phyloP scores from a whole-genome alignment of 2,888 invertebrate genomes.

The Synergus laeviventris region DNA sequence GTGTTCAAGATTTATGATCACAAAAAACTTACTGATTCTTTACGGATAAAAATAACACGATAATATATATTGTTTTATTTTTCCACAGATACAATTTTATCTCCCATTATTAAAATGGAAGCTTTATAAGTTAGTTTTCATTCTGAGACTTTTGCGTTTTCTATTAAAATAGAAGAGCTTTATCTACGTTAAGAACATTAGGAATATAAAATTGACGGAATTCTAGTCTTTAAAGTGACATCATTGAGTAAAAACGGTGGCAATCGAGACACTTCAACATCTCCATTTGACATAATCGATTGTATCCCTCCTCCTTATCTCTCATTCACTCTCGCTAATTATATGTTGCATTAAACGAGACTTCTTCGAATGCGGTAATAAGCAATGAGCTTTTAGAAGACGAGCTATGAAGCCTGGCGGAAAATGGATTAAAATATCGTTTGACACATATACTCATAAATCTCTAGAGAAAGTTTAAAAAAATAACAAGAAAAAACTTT shows the following conservation, averaged over 20 bases:
- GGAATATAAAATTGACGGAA: not conserved
- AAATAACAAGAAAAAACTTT: not conserved
- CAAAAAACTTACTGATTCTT: not conserved
- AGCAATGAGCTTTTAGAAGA: not conserved
- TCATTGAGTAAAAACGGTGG: not conserved
- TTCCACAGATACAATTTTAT: not conserved
- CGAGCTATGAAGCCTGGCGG: not conserved
- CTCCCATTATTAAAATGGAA: not conserved
- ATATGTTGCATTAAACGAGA: not conserved
- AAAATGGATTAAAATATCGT: constrained; percentile 32
- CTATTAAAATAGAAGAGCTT: not conserved
- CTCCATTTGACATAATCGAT: constrained; percentile 29
- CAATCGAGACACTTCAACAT: constrained; percentile 9
- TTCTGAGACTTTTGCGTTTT: not conserved
- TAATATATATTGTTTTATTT: not conserved
- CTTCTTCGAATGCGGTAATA: constrained; percentile 8
- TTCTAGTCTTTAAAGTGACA: constrained; percentile 8
- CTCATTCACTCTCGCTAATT: constrained; percentile 5
- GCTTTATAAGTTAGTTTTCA: not conserved
- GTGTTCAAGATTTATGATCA: not conserved
- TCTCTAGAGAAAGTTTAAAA: not conserved
- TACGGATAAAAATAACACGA: not conserved
- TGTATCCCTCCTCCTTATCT: constrained; percentile 20
- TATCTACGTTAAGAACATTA: not conserved
- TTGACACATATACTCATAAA: constrained; percentile 34